phyloP scores from a whole-genome alignment of 2,797 vertebrate species.

The Oophaga sylvatica region DNA sequence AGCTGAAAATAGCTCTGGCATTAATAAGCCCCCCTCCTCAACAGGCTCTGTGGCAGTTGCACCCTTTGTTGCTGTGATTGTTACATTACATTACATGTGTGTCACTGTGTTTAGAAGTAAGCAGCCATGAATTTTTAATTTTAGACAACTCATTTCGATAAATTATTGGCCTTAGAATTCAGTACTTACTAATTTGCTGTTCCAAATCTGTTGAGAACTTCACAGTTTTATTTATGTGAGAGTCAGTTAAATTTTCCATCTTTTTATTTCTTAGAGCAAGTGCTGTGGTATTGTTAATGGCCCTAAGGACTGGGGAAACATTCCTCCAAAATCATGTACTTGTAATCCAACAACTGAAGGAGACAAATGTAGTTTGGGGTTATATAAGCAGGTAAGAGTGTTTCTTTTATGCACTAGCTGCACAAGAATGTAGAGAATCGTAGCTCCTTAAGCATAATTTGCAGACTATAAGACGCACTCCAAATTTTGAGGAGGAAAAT shows the following conservation, averaged over 20 bases:
- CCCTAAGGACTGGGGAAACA: slow-evolving; percentile 67
- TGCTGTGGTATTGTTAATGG: slow-evolving; percentile 74
- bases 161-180: neutral
- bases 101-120: neutral
- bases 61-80: no score
- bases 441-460: neutral
- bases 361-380: fast-evolving
- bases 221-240: neutral
- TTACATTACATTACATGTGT: no score
- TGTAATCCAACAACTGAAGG: neutral
- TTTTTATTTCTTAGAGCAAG: slow-evolving; percentile 66
- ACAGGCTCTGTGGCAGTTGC: no score
- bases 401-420: slow-evolving; percentile 26
- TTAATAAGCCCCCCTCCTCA: no score
- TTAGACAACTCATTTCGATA: neutral
- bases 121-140: neutral
- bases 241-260: slow-evolving; percentile 12
- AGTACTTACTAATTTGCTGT: neutral
- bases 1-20: no score
- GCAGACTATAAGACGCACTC: no score
- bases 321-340: slow-evolving; percentile 41
- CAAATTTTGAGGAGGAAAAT: no score
- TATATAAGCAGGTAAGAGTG: slow-evolving; percentile 68
- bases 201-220: neutral
- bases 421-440: neutral